These are phyloP conservation scores for Hystrix brachyura DNA, from an alignment of 2,113 vertebrate species.

Conservation along the genomic window DNA sequence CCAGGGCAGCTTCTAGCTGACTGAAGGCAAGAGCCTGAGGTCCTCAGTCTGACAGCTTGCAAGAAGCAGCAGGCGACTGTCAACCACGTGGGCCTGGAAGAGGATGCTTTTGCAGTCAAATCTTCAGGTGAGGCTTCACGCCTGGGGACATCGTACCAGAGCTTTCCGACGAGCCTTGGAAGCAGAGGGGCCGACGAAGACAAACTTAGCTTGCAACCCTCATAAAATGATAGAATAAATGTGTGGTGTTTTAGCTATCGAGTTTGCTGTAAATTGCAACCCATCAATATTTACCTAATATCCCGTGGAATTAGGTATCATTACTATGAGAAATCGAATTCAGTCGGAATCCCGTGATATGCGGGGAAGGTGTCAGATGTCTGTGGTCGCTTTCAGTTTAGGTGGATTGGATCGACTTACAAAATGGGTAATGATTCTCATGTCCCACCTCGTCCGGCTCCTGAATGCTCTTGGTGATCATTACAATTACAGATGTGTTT, in stretches of 20 bases:
- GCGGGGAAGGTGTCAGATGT: background rate
- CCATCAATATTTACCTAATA: background rate
- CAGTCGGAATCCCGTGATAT: background rate
- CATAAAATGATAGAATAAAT: background rate
- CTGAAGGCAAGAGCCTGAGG: background rate
- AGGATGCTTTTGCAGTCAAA: rapidly evolving
- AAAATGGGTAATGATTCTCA: background rate
- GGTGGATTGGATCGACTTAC: background rate
- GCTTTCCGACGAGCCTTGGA: background rate
- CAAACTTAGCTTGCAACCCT: background rate
- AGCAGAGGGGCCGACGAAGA: background rate
- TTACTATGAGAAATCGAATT: background rate
- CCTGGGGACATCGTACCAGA: background rate
- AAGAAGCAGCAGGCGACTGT: background rate
- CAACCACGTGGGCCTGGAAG: rapidly evolving
- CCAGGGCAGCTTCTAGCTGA: background rate
- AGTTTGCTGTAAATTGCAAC: background rate
- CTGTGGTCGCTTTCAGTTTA: background rate
- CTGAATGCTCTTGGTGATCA: background rate
- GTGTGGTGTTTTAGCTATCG: background rate
- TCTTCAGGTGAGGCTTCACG: background rate
- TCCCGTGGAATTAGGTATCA: background rate
- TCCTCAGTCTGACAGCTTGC: background rate
- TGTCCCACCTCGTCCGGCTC: rapidly evolving
- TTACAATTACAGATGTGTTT: background rate